Conservation (phyloP, 2,113 vertebrate species). For the Psophia crepitans region DNA sequence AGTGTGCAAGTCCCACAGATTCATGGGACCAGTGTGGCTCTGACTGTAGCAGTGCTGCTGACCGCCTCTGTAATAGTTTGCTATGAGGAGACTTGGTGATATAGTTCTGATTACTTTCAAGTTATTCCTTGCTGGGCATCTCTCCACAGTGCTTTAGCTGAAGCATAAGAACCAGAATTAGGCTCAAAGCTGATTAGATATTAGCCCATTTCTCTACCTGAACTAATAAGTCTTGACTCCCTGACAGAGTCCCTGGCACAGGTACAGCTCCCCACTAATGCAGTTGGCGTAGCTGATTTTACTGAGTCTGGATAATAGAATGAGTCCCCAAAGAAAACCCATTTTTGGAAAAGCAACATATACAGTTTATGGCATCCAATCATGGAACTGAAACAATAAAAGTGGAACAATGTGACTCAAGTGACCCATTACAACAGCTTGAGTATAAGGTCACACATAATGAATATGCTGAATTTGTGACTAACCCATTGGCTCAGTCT, state of each 20-base stretch:
- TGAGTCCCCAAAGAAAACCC: not conserved
- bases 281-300: not conserved
- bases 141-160: not conserved
- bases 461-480: not conserved
- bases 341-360: not conserved
- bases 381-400: not conserved
- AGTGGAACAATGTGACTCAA: constrained; percentile 3
- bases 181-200: not conserved
- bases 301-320: not conserved
- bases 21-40: rapidly evolving
- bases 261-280: not conserved
- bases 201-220: not conserved
- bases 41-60: not conserved
- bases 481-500: not conserved
- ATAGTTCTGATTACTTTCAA: not conserved
- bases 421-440: constrained; percentile 27
- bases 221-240: not conserved
- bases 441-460: not conserved
- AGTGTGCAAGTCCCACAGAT: not conserved
- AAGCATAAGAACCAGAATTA: not conserved
- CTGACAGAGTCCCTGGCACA: not conserved
- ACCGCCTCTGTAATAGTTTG: not conserved
- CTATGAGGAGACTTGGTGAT: not conserved
- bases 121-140: not conserved
- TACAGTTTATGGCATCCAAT: not conserved